Percentiles rank a stretch among this genome's conserved stretches.
Evolutionary conservation across 2,797 vertebrate genomes (phyloP).

Genomic region (Gephyroberyx darwinii): DNA sequence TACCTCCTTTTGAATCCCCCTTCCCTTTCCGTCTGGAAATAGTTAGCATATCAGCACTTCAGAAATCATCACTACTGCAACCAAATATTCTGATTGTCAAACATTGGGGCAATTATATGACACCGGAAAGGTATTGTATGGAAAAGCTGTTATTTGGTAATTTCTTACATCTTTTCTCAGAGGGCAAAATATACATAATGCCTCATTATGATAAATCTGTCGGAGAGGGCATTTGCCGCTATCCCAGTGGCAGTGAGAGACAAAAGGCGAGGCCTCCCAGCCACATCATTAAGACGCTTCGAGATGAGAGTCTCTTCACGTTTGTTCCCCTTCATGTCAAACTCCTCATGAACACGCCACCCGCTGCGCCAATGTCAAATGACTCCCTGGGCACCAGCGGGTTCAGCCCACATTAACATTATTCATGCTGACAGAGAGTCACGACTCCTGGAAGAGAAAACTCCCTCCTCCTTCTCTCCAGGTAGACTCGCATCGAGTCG

Average conservation of each 20-base stretch:
- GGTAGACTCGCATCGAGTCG: constrained; percentile 26
- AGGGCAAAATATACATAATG: constrained; percentile 12
- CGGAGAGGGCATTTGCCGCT: not conserved
- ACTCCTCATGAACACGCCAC: constrained; percentile 50
- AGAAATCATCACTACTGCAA: constrained; percentile 5
- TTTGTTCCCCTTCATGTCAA: constrained; percentile 54
- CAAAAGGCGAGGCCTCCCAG: constrained; percentile 15
- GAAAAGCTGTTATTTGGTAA: constrained; percentile 11
- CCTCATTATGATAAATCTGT: constrained; percentile 33
- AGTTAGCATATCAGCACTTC: constrained; percentile 6
- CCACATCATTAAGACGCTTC: constrained; percentile 48
- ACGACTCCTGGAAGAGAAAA: constrained; percentile 34
- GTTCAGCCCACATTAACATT: constrained; percentile 48
- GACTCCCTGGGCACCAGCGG: constrained; percentile 47
- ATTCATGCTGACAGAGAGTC: constrained; percentile 57
- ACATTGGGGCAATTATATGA: not conserved
- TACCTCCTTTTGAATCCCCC: constrained; percentile 8
- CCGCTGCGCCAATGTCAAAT: constrained; percentile 60
- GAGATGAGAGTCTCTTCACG: constrained; percentile 48
- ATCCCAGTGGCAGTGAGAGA: constrained; percentile 2
- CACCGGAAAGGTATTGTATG: not conserved
- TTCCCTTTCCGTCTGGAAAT: constrained; percentile 16
- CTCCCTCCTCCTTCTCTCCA: constrained; percentile 26
- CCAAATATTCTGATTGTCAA: constrained; percentile 8
- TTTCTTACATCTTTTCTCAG: constrained; percentile 13